Percentiles rank a stretch among this genome's conserved stretches.
phyloP scores from a whole-genome alignment of 2,797 vertebrate genomes.

The Craterocephalus amniculus region DNA sequence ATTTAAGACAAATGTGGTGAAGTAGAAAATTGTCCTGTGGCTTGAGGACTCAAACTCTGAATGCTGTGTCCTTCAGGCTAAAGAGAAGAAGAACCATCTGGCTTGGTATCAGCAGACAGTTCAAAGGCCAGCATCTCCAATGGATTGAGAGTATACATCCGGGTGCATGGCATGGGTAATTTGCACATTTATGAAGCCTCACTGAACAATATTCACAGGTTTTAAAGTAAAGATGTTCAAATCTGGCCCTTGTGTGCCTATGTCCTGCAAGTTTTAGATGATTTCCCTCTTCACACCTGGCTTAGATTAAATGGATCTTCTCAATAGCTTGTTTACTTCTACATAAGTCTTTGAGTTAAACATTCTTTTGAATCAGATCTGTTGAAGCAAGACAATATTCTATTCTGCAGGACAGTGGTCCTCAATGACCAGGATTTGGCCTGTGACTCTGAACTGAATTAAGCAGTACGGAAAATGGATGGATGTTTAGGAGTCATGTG shows the following conservation, averaged over 20 bases:
- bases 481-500: background rate
- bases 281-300: background rate
- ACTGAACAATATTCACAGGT: background rate
- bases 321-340: background rate
- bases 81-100: slow-evolving; percentile 12
- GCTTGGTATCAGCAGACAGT: slow-evolving; percentile 2
- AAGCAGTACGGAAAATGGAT: too few species aligned
- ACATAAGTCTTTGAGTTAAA: background rate
- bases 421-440: background rate
- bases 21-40: slow-evolving; percentile 17
- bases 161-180: background rate
- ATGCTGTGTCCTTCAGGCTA: background rate
- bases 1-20: background rate
- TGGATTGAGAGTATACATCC: background rate
- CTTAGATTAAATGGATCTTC: background rate
- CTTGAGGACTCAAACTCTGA: slow-evolving; percentile 6
- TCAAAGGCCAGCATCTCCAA: slow-evolving; percentile 3
- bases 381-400: background rate
- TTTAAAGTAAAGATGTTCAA: background rate
- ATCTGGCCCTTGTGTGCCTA: background rate
- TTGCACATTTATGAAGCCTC: background rate
- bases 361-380: background rate
- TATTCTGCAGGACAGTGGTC: too few species aligned
- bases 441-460: too few species aligned
- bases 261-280: background rate